Evolutionary conservation across 2,888 invertebrate species (phyloP).

Genomic region (Agrotis exclamationis): DNA sequence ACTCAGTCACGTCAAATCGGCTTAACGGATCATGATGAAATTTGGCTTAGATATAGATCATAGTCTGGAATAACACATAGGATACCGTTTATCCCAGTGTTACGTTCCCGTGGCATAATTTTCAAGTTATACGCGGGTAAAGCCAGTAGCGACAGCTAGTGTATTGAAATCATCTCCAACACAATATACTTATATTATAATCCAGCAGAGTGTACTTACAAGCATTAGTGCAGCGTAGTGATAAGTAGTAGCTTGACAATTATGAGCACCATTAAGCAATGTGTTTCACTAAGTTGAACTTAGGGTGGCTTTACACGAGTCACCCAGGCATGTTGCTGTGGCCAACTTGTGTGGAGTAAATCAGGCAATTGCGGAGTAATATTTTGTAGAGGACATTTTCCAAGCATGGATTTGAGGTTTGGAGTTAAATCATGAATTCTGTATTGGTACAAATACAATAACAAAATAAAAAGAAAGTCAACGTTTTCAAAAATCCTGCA

Average conservation of each 20-base stretch:
- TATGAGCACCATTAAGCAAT: conserved; percentile 59
- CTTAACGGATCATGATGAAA: no score
- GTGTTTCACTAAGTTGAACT: conserved; percentile 54
- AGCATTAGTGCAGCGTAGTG: conserved; percentile 50
- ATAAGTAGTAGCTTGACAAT: conserved; percentile 56
- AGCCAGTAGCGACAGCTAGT: no score
- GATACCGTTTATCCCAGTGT: no score
- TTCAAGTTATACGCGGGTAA: no score
- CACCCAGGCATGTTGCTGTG: conserved; percentile 15
- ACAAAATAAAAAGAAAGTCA: neutral
- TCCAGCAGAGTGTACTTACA: conserved; percentile 32
- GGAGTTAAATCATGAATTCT: conserved; percentile 8
- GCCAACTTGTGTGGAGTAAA: conserved; percentile 29
- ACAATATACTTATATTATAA: conserved; percentile 26
- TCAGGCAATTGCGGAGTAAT: conserved; percentile 17
- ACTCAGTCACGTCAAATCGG: no score
- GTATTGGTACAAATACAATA: neutral
- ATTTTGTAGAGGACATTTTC: conserved; percentile 27
- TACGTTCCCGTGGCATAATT: no score
- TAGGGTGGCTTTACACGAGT: conserved; percentile 27
- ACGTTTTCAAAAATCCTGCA: neutral
- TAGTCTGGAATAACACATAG: no score
- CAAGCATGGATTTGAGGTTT: conserved; percentile 5
- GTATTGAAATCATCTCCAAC: no score
- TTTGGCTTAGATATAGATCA: no score